These are phyloP conservation scores for Cryptoprocta ferox DNA, from an alignment of 2,797 vertebrate species.

Conservation along the genomic window DNA sequence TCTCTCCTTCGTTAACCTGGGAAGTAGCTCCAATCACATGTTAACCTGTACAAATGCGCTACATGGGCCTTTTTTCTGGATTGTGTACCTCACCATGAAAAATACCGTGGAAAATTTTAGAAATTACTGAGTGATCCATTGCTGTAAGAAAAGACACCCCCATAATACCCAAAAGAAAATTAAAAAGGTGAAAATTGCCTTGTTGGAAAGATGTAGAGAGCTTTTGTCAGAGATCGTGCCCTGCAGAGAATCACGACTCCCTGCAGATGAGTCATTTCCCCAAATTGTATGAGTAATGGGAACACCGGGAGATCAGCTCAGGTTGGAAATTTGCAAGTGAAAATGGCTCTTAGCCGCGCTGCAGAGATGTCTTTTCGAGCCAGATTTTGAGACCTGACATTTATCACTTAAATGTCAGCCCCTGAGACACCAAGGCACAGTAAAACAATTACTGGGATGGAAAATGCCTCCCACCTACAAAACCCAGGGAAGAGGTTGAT, in stretches of 20 bases:
- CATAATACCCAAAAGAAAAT: not conserved
- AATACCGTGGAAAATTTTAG: not conserved
- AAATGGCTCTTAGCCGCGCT: not conserved
- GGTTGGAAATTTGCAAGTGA: slow-evolving; percentile 10
- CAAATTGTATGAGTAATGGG: not conserved
- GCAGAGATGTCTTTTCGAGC: not conserved
- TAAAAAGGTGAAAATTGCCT: not conserved
- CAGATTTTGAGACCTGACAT: slow-evolving; percentile 39
- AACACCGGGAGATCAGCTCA: not conserved
- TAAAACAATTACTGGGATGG: not conserved
- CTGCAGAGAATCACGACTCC: not conserved
- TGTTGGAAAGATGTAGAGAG: not conserved
- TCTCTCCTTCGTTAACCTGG: not conserved
- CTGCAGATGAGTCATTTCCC: not conserved
- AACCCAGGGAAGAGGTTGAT: not conserved
- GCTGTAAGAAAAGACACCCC: not conserved
- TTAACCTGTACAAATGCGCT: not conserved
- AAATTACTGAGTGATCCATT: not conserved
- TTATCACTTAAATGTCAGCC: slow-evolving; percentile 60
- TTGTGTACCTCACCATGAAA: not conserved
- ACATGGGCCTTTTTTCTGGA: no score
- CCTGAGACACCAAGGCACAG: not conserved
- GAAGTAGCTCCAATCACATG: not conserved
- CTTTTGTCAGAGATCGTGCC: not conserved
- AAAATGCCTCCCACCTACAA: not conserved